phyloP scores from a whole-genome alignment of 2,888 invertebrate species.

The Cheilosia impressa region DNA sequence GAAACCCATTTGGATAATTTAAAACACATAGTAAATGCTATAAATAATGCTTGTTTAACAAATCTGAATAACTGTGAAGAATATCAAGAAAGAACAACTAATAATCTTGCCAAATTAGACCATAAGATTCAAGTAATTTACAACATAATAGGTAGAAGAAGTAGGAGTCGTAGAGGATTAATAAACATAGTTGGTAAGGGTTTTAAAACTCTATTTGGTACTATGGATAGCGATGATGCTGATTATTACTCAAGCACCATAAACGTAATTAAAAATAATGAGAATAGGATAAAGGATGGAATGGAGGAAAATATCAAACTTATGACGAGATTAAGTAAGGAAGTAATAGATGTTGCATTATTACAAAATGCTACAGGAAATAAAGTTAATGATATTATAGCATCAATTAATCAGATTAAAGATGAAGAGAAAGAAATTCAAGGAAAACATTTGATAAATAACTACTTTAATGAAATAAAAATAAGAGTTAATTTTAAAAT shows the following conservation, averaged over 20 bases:
- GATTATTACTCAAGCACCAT: constrained; percentile 26
- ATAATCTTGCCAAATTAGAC: constrained; percentile 2
- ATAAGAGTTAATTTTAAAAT: constrained; percentile 12
- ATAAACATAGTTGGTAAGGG: constrained; percentile 27
- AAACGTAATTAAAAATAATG: constrained; percentile 20
- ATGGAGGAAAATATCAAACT: constrained; percentile 42
- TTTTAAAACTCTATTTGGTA: constrained; percentile 37
- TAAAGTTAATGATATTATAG: constrained; percentile 14
- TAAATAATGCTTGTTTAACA: constrained; percentile 8
- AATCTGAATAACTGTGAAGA: constrained; percentile 10
- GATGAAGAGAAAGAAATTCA: constrained; percentile 4
- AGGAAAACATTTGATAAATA: background rate
- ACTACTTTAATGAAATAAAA: constrained; percentile 19
- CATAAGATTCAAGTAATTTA: constrained; percentile 23
- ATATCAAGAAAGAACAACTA: constrained; percentile 3
- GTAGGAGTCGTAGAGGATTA: constrained; percentile 7
- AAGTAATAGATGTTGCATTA: constrained; percentile 9
- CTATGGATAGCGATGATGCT: constrained; percentile 45
- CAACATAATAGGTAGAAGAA: constrained; percentile 23
- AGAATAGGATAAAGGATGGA: constrained; percentile 41
- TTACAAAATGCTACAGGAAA: constrained; percentile 10
- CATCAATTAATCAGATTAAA: background rate
- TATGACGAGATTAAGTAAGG: constrained; percentile 23
- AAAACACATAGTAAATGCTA: constrained; percentile 13
- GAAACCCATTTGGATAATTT: constrained; percentile 9